Evolutionary conservation across 2,113 vertebrate genomes (phyloP).

Genomic region (Porphyrio hochstetteri): DNA sequence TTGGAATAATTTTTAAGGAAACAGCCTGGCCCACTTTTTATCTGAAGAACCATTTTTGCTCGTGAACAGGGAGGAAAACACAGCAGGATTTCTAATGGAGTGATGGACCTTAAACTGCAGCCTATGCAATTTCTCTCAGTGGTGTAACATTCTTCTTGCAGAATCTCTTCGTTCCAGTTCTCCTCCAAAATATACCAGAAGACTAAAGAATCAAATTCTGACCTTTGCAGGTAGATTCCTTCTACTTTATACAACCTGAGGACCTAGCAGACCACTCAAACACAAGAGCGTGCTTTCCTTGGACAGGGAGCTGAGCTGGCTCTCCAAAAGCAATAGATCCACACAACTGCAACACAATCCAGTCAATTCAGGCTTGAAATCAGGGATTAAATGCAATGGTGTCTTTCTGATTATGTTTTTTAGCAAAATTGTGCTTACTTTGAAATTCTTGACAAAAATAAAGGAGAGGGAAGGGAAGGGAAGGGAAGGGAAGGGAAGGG

Average conservation of each 20-base stretch:
- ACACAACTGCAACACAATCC: neutral
- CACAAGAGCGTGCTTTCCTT: neutral
- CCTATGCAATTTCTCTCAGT: neutral
- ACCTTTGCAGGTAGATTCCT: neutral
- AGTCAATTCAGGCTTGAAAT: neutral
- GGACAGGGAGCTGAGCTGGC: neutral
- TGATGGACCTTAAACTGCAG: neutral
- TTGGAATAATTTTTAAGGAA: constrained; percentile 36
- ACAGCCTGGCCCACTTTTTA: neutral
- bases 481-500: no score
- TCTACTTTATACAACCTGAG: neutral
- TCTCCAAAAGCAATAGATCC: neutral
- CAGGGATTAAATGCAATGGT: neutral
- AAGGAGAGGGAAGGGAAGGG: neutral
- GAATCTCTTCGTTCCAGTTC: neutral
- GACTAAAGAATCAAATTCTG: neutral
- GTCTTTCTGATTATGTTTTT: neutral
- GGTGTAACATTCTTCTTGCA: neutral
- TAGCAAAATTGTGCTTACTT: neutral
- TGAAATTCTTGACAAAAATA: neutral
- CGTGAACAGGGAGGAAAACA: neutral
- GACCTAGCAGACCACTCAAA: neutral
- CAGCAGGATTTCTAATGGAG: neutral
- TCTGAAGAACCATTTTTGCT: neutral
- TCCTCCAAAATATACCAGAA: neutral